Base-by-base conservation (phyloP, 2,888 invertebrate genomes). In the Cosmorhoe ocellata region DNA sequence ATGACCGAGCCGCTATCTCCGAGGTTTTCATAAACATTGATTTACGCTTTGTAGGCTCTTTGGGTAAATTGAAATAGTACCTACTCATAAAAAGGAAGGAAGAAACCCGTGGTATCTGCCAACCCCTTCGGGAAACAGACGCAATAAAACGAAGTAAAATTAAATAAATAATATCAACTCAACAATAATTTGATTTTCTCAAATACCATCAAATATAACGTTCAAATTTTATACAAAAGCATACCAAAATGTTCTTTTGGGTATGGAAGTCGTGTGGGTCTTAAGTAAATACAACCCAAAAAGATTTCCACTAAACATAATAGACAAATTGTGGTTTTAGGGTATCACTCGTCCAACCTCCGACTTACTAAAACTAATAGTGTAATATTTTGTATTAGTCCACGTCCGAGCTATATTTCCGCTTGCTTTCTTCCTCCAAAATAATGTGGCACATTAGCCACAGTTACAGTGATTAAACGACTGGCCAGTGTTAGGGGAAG, bases 381-480 rank as follows among this genome's bases (percentile, higher is more conserved):
- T 67, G 66, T 66, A 75, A 79, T 81, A 81, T 81, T 82, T 81
- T 74, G 76, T 80, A 77, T 52, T 52, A 39, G 30, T 74, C 69
- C 81, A 79, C 79, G 79, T 81, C 72, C 71, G 63, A 63, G 63
- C 75, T 69, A 83, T 84, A 84, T 82, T 83, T 83, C 70, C 67
- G 65, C 61, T 66, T 69, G 79, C 76, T 84, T 85, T 82, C 82
- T 83, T 81, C 76, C 69, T 64, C 71, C 76, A 63, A 79, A 87
- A 84, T 87, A 87, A 87, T 87, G 86, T 79, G 67, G 60, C 72
- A 70, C 85, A 87, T 87, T 87, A 86, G 85, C 79, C 73, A 66
- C 82, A 84, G 87, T 85, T 79, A 86, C 87, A 85, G 82, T 86
- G 87, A 88, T 88, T 86, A 87, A 87, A 76, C 76, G 86, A 79